Evolutionary conservation across 2,113 vertebrate genomes (phyloP).

Genomic region (Uria lomvia): DNA sequence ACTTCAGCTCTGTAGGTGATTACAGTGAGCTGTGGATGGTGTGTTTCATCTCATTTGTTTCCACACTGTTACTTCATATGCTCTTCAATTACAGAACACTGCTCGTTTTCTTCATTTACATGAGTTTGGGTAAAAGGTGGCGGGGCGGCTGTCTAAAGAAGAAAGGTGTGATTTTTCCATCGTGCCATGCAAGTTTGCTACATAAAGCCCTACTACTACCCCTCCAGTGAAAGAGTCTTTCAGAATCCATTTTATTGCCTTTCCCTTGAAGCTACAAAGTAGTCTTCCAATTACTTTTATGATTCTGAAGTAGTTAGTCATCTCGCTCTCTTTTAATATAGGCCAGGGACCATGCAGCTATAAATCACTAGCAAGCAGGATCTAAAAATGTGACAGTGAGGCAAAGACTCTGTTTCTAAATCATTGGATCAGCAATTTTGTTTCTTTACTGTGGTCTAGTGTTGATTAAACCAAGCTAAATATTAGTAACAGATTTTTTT

Average conservation of each 20-base stretch:
- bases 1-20: neutral
- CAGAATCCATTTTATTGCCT: neutral
- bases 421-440: neutral
- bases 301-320: neutral
- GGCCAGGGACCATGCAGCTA: neutral
- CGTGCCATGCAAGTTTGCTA: neutral
- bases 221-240: neutral
- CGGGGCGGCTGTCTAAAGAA: neutral
- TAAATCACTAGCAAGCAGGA: slow-evolving; percentile 1
- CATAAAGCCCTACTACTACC: neutral
- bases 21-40: neutral
- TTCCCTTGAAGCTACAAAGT: neutral
- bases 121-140: neutral
- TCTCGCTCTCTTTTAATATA: neutral
- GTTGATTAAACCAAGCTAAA: neutral
- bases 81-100: neutral
- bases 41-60: neutral
- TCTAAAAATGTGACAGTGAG: neutral
- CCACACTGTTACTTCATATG: neutral
- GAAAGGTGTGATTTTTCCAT: neutral
- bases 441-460: neutral
- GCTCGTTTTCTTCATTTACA: neutral
- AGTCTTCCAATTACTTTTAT: neutral
- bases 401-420: neutral
- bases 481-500: neutral